These are phyloP conservation scores for Chaetodon trifasciatus DNA, from an alignment of 2,797 vertebrate species.

Conservation along the genomic window DNA sequence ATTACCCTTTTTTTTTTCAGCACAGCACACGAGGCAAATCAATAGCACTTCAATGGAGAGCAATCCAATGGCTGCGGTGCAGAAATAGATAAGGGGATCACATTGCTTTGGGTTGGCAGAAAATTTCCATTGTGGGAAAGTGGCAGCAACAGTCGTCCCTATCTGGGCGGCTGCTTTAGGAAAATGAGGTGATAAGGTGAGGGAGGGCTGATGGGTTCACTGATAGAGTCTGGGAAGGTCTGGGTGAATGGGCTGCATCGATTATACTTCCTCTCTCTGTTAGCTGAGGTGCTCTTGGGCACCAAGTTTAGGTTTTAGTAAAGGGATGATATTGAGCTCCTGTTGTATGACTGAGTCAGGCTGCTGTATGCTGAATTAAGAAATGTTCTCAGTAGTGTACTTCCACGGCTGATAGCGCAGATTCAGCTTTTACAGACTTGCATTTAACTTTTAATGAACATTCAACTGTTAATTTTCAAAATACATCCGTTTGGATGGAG, in stretches of 20 bases:
- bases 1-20: neutral
- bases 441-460: neutral
- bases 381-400: neutral
- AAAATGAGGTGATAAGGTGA: slow-evolving; percentile 27
- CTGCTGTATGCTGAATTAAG: neutral
- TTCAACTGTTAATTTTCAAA: neutral
- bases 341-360: neutral
- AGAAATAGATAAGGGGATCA: slow-evolving; percentile 71
- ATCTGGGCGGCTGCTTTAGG: neutral
- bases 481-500: neutral
- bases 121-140: slow-evolving; percentile 51
- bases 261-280: slow-evolving; percentile 5
- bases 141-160: neutral
- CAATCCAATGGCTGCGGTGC: slow-evolving; percentile 55
- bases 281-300: neutral
- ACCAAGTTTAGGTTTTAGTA: neutral
- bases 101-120: slow-evolving; percentile 52
- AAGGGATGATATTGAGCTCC: neutral
- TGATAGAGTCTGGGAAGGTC: slow-evolving; percentile 18
- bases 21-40: slow-evolving; percentile 62
- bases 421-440: neutral
- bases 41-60: slow-evolving; percentile 69
- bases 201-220: slow-evolving; percentile 6
- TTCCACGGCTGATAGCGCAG: neutral
- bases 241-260: slow-evolving; percentile 1